Evolutionary conservation across 2,888 invertebrate species (phyloP), one percentile per base, ranked within the genome.

Genomic region (Reticulitermes lucifugus): DNA sequence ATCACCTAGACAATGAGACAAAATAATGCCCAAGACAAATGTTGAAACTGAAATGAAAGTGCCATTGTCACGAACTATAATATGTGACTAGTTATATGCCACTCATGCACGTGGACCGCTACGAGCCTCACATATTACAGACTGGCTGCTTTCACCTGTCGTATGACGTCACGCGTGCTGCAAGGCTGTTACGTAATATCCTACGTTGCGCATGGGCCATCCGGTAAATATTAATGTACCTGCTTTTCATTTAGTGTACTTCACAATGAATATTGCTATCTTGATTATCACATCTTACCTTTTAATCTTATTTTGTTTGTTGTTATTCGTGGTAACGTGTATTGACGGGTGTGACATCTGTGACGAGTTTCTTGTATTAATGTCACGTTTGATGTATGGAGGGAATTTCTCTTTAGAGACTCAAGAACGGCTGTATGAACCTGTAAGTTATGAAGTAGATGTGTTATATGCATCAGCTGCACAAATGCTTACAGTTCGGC

Each of bases 81-180:
- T 65, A 1, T 65, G 6, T 65, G 60, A n/a, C 35, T 60, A 2
- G 60, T n/a, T 60, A 60, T 60, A 60, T 60, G 60, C n/a, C 65
- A 14, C 65, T 65, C 9, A 65, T n/a, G 65, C 9, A 55, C 55
- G 12, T 4, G 18, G 55, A 55, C 14, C 0, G 55, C 1, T 46
- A 6, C 9, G n/a, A 65, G n/a, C n/a, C 65, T 65, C 65, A 65
- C 65, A 65, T 65, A 6, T 65, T 65, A 6, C 65, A 65, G 65
- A n/a, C 25, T 18, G 18, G 79, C 79, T 35, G 80, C 80, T 80
- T 80, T 80, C 80, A 80, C 80, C 80, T 80, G 79, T 79, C 51
- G 80, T 29, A 29, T 80, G 80, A 80, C 80, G 80, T 80, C 80
- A 80, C 59, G 80, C 60, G 60, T 79, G 43, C 79, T 79, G 79